Base-by-base conservation (phyloP, 2,888 invertebrate species). In the Ophraella communa region DNA sequence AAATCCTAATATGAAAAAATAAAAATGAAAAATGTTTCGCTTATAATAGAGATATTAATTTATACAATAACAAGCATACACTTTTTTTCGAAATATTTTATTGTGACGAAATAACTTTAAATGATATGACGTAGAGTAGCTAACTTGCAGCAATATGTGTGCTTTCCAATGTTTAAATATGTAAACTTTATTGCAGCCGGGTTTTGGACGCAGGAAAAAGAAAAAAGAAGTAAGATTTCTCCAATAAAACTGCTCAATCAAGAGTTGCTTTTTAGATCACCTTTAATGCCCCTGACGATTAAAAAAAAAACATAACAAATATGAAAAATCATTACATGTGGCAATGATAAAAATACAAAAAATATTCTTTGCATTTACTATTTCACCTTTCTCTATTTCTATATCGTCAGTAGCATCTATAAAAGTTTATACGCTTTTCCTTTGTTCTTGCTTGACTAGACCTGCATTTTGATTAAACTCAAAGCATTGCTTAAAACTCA, bases 141-240 rank as follows among this genome's bases (percentile, higher is more conserved):
- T 64, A 69, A 57, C 39, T 63, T 65, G 69, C 75, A 71, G 77
- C 77, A 73, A 70, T 76, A 73, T 77, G 68, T 78, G 76, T 80
- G 82, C 82, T 82, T 82, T 78, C 79, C 79, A 77, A 81, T 82
- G 81, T 81, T 82, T 82, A 82, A 82, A 74, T 79, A 71, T 74
- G 73, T 79, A 77, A 81, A 81, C 81, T 83, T 82, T 81, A 89
- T 91, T 91, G 86, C 91, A 91, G 91, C 90, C 88, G 88, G 90
- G 89, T 91, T 92, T 92, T 92, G 94, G 94, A 92, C 93, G 94
- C 91, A 92, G 93, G 93, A 94, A 93, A 93, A 94, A 93, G 92
- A 94, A 94, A 93, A 94, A 94, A 94, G 94, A 94, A 93, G 94
- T 94, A 94, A 94, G 94, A 91, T 87, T 88, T 87, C 85, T 85